Base-by-base conservation (phyloP, 2,888 invertebrate species). In the Zhuqinia jingwanae region DNA sequence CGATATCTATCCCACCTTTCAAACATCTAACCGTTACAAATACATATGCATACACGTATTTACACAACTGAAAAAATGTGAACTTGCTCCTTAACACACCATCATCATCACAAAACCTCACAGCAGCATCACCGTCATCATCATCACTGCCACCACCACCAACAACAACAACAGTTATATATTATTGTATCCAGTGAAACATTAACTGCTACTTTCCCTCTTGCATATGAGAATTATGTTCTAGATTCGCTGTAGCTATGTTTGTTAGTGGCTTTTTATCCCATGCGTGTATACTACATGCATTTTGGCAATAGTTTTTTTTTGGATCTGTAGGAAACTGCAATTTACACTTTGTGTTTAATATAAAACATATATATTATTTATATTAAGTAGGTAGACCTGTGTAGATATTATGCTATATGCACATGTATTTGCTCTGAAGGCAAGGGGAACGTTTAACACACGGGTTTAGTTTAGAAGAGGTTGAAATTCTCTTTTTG, bases 1-100 rank as follows among this genome's bases (percentile, higher is more conserved):
- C 70, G 70, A 70, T 70, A 45, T 47, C 20, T 70, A 42, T 70
- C 70, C 22, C 45, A 70, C 47, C 70, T 70, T 70, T 70, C 63
- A 63, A 63, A 17, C 20, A 11, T 60, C 25, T 25, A 27, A 17
- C 22, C 1, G 47, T 11, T 47, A 47, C 11, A 47, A 11, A 47
- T n/a, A 47, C 47, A n/a, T n/a, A n/a, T n/a, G n/a, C 8, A 36
- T 36, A 36, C 36, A 53, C 53, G 17, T 36, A 53, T 53, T 36
- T 36, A 36, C 36, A n/a, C n/a, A n/a, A n/a, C n/a, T n/a, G n/a
- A n/a, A n/a, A n/a, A 36, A 36, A 36, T 36, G 36, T 36, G 8
- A 3, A 6, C 36, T 36, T 36, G 36, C 36, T 36, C 36, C 8
- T 36, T 36, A 36, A 36, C 3, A 36, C 36, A 36, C 36, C 36